Conservation (phyloP, 2,113 vertebrate species). For the Albula goreensis region DNA sequence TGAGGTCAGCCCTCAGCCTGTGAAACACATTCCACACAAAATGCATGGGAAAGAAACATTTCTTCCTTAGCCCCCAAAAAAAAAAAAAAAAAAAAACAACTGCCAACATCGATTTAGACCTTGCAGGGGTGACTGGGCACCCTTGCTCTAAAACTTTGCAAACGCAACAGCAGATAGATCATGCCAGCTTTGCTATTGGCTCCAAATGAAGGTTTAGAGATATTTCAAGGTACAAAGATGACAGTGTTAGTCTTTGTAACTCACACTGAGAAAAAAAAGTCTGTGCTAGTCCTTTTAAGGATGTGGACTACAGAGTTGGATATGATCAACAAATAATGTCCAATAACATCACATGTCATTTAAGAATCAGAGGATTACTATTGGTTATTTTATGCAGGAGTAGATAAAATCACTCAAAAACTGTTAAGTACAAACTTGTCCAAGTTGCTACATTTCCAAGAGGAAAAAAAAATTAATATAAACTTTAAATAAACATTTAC, state of each 20-base stretch:
- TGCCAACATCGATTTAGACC: conserved; percentile 38
- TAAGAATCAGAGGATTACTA: background rate
- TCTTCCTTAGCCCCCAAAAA: background rate
- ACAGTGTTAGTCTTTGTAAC: background rate
- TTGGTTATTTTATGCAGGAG: no score
- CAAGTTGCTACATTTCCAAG: no score
- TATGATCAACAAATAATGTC: background rate
- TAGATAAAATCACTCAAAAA: no score
- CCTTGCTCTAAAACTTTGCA: conserved; percentile 5
- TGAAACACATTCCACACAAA: background rate
- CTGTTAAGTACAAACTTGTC: no score
- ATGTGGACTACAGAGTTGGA: background rate
- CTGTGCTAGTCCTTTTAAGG: background rate
- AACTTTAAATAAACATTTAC: no score
- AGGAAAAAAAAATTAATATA: no score
- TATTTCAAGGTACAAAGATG: background rate
- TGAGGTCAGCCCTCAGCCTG: background rate
- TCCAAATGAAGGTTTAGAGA: background rate
- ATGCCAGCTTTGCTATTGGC: background rate
- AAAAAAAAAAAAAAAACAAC: background rate
- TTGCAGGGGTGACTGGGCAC: conserved; percentile 24
- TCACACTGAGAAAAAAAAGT: background rate
- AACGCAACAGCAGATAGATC: conserved; percentile 38
- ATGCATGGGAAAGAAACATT: conserved; percentile 33
- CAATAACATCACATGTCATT: background rate